Base-by-base conservation (phyloP, 2,888 invertebrate species). In the Heliconius sara region DNA sequence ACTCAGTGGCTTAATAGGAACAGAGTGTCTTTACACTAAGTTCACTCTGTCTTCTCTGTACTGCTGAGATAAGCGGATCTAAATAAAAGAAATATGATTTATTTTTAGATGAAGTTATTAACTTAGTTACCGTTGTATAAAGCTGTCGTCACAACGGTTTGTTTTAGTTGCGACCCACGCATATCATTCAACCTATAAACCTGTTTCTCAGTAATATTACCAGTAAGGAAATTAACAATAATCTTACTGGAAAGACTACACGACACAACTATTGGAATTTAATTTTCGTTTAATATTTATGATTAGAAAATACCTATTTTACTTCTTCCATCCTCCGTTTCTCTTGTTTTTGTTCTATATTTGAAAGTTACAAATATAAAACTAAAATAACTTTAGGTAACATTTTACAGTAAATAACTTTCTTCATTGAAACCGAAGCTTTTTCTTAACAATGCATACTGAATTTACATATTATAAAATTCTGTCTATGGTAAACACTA, bases 81-180 rank as follows among this genome's bases (percentile, higher is more conserved):
- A 13, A 47, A 47, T 39, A 39, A 34, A 43, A 13, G 0, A 43
- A 13, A 43, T 13, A 19, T 57, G 34, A 25, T 60, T 73, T 73
- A 3, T 34, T n/a, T 60, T 73, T 9, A 25, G 6, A n/a, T 60
- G 16, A 16, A 60, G 60, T 60, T 60, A 73, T 60, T 60, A 73
- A 57, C 60, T 7, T 22, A 60, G 39, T 73, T 60, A 73, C 73
- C 60, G 73, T 73, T 73, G 57, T 73, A 39, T 60, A 7, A 39
- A 73, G 60, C 60, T 73, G 57, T 73, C 57, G 39, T 73, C 60
- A 39, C 73, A 60, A 60, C 73, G 34, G 73, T n/a, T 60, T 73
- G 60, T 60, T 60, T 73, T 34, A 34, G n/a, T 60, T 34, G 57
- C 73, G 57, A 52, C 73, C 34, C 73, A 39, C 57, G 60, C 60